Conservation (phyloP, 1,140 invertebrate species). For the Ceratina calcarata region DNA sequence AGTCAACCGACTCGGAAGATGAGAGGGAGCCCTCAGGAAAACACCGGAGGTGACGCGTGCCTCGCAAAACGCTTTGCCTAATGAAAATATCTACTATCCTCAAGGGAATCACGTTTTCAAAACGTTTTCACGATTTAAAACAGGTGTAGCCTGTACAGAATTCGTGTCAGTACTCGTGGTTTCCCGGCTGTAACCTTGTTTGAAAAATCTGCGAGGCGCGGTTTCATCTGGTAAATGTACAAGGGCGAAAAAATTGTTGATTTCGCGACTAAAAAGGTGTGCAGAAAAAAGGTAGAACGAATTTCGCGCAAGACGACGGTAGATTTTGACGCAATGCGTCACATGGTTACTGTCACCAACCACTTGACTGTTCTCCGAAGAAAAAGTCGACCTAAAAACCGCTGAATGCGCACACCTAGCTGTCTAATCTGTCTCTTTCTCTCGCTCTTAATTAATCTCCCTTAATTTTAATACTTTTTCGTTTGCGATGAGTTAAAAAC, state of each 20-base stretch:
- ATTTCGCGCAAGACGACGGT: conserved; percentile 38
- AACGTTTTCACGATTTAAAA: no score
- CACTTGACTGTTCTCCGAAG: conserved; percentile 36
- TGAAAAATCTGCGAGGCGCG: no score
- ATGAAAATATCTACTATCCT: background rate
- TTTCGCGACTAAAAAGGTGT: no score
- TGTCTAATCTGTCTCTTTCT: background rate
- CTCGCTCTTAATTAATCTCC: conserved; percentile 26
- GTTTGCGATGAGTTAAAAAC: background rate
- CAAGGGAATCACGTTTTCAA: no score
- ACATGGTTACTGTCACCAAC: conserved; percentile 37
- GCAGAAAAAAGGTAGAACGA: background rate
- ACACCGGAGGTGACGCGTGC: conserved; percentile 3
- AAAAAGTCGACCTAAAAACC: conserved; percentile 50
- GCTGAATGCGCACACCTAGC: conserved; percentile 28
- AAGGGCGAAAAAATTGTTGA: no score
- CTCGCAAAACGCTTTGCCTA: background rate
- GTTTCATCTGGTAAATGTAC: no score
- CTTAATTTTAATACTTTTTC: background rate
- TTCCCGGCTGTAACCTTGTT: no score
- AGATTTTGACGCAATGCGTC: conserved; percentile 64
- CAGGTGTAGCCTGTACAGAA: no score
- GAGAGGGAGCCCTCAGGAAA: conserved; percentile 8
- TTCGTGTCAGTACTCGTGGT: no score
- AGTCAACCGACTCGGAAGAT: conserved; percentile 20